These are phyloP conservation scores for Coelinius sp. DNA, from an alignment of 2,888 invertebrate genomes.

Conservation along the genomic window DNA sequence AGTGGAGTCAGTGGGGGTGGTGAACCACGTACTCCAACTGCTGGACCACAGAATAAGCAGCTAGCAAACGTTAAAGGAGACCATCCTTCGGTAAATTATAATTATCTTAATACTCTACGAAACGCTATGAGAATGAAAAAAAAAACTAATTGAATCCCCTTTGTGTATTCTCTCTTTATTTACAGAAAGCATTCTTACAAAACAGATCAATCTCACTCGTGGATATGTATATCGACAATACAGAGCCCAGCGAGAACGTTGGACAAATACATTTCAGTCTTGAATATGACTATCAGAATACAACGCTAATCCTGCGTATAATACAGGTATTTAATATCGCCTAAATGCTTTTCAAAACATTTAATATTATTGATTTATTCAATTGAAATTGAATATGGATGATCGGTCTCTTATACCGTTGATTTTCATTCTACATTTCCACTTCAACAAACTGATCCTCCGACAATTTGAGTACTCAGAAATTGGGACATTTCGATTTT, in stretches of 20 bases:
- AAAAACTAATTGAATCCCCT: not conserved
- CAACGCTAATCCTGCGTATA: constrained; percentile 90
- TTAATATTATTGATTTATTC: not conserved
- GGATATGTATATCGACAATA: constrained; percentile 95
- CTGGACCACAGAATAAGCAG: constrained; percentile 80
- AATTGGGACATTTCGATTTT: too few species aligned
- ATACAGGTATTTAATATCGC: constrained; percentile 78
- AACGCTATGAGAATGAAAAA: not conserved
- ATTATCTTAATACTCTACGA: not conserved
- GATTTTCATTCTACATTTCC: not conserved
- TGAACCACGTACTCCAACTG: constrained; percentile 73
- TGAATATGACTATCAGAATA: constrained; percentile 95
- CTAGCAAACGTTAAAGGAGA: constrained; percentile 83
- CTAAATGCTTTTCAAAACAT: not conserved
- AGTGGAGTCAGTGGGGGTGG: constrained; percentile 64
- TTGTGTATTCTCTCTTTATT: constrained; percentile 44
- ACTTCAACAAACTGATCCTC: not conserved
- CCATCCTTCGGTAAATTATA: constrained; percentile 81
- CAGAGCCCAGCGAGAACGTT: constrained; percentile 93
- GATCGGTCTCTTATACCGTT: not conserved
- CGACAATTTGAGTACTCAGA: too few species aligned
- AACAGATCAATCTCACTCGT: constrained; percentile 92
- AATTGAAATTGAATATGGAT: not conserved
- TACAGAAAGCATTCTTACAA: constrained; percentile 83
- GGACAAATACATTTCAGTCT: constrained; percentile 95